phyloP scores from a whole-genome alignment of 92 coral and sea anemone genomes.

The Montipora capitata region DNA sequence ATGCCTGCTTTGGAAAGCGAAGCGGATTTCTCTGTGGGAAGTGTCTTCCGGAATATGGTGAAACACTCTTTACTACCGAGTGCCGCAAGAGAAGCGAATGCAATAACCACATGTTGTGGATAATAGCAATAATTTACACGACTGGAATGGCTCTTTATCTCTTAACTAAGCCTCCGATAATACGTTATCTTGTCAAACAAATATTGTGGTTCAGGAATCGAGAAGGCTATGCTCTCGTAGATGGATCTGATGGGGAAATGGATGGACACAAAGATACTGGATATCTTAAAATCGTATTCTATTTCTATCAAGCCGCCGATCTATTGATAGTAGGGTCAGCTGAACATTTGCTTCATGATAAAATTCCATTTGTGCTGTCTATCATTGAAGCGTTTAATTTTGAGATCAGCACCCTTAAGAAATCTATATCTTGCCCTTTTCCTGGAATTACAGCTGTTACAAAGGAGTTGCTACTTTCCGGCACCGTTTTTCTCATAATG shows the following conservation, averaged over 20 bases:
- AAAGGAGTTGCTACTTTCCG: constrained; percentile 74
- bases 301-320: constrained; percentile 88
- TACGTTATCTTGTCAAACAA: neutral
- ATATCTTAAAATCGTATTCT: constrained; percentile 82
- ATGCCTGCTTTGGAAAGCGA: constrained; percentile 75
- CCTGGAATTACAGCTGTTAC: constrained; percentile 88
- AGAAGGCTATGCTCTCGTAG: neutral
- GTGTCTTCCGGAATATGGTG: constrained; percentile 69
- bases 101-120: constrained; percentile 69
- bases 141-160: constrained; percentile 40
- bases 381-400: constrained; percentile 80
- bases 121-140: constrained; percentile 44
- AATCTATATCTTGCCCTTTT: constrained; percentile 80
- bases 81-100: constrained; percentile 63
- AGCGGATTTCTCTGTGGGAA: constrained; percentile 79
- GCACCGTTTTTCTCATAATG: constrained; percentile 62
- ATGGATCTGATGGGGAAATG: neutral
- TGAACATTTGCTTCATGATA: constrained; percentile 16
- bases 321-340: constrained; percentile 70
- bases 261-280: constrained; percentile 40
- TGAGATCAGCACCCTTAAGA: constrained; percentile 49
- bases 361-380: constrained; percentile 48
- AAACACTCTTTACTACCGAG: constrained; percentile 67
- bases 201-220: constrained; percentile 20
- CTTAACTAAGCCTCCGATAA: constrained; percentile 34